A percentile compares a stretch with the other conserved stretches of the same genome.
Evolutionary conservation across 1,140 invertebrate genomes (phyloP).

Genomic region (Rhynchophorus ferrugineus): DNA sequence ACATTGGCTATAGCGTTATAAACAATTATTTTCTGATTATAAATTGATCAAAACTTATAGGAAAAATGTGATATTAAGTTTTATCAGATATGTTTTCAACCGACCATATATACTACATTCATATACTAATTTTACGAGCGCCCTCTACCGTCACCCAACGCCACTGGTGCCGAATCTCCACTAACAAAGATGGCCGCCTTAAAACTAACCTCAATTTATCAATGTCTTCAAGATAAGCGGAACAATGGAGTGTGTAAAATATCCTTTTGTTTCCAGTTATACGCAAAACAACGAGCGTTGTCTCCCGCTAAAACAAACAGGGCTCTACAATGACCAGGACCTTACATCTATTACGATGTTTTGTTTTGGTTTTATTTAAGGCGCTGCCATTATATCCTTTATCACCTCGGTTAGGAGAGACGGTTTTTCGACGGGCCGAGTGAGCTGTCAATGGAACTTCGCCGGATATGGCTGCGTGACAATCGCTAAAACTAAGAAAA

Average conservation of each 20-base stretch:
- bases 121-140: too few species aligned
- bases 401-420: constrained; percentile 8
- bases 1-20: too few species aligned
- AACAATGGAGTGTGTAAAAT: constrained; percentile 43
- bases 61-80: too few species aligned
- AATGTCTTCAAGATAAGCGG: constrained; percentile 43
- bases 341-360: constrained; percentile 23
- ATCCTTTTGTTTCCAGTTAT: constrained; percentile 38
- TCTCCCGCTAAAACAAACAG: constrained; percentile 31
- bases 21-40: too few species aligned
- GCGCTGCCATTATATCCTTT: constrained; percentile 17
- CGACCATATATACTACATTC: too few species aligned
- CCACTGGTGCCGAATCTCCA: constrained; percentile 16
- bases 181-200: constrained; percentile 39
- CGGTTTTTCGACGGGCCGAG: too few species aligned
- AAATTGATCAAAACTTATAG: too few species aligned
- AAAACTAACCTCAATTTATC: constrained; percentile 43
- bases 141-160: background rate
- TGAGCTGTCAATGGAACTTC: too few species aligned
- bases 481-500: too few species aligned
- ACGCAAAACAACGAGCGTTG: constrained; percentile 35
- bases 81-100: too few species aligned
- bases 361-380: constrained; percentile 9
- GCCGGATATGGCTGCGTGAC: too few species aligned
- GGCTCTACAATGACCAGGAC: constrained; percentile 36